These are phyloP conservation scores for Drosophila testacea DNA, from an alignment of 2,888 invertebrate species.

Conservation along the genomic window DNA sequence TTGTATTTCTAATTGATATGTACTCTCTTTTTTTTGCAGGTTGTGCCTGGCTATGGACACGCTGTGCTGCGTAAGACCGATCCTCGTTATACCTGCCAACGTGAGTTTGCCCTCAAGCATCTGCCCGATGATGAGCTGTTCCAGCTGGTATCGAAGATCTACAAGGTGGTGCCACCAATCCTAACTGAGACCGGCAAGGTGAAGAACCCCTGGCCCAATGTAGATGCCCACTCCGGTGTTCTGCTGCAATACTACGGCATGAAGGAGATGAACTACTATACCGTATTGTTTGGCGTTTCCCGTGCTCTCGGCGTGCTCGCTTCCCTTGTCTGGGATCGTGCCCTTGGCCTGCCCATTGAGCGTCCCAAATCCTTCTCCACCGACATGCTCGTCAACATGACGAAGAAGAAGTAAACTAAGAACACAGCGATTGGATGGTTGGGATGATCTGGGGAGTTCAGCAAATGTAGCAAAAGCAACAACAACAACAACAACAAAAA, in stretches of 20 bases:
- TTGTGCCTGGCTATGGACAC: slow-evolving; percentile 95
- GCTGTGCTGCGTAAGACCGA: slow-evolving; percentile 96
- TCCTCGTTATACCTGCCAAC: slow-evolving; percentile 92
- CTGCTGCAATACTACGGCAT: slow-evolving; percentile 93
- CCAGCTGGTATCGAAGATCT: slow-evolving; percentile 92
- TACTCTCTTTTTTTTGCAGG: slow-evolving; percentile 79
- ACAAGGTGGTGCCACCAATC: slow-evolving; percentile 93
- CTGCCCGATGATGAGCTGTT: slow-evolving; percentile 93
- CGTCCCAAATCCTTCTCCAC: slow-evolving; percentile 93
- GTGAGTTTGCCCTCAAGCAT: slow-evolving; percentile 94
- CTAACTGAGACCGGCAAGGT: slow-evolving; percentile 94
- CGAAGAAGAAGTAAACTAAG: slow-evolving; percentile 81
- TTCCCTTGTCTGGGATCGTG: slow-evolving; percentile 93
- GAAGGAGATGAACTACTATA: slow-evolving; percentile 96
- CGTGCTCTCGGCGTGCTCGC: slow-evolving; percentile 93
- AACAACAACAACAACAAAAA: slow-evolving; percentile 15
- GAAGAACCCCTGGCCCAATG: slow-evolving; percentile 97
- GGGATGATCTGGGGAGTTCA: slow-evolving; percentile 40
- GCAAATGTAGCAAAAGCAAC: slow-evolving; percentile 41
- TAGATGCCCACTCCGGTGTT: slow-evolving; percentile 95
- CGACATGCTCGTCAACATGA: slow-evolving; percentile 86
- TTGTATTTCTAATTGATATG: not conserved
- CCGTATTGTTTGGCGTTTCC: slow-evolving; percentile 95
- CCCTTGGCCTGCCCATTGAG: slow-evolving; percentile 93
- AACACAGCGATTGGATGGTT: slow-evolving; percentile 12